Evolutionary conservation across 92 coral and sea anemone species (phyloP), one percentile per base, ranked within the genome.

Genomic region (Metridium senile): DNA sequence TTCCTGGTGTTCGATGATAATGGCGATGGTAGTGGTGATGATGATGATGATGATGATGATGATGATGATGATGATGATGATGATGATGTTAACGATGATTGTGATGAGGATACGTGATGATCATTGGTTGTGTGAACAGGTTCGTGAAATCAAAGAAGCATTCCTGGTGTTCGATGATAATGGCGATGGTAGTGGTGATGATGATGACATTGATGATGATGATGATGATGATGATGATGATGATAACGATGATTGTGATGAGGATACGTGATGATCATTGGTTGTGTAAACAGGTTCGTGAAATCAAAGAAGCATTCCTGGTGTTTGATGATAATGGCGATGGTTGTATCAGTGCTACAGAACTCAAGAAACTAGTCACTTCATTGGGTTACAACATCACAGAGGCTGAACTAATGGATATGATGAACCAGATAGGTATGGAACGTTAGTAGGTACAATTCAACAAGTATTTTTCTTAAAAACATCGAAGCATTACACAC

Each of bases 371-470:
- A 28, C 84, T 94, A 39, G 90, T 94, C 18, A 89, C 97, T 19
- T 91, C 98, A 7, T 86, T 94, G n/a, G 98, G 98, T 9, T 94
- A 94, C 67, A 94, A 94, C 61, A 94, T 94, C 58, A 94, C 98
- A 4, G 98, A 94, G 84, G 98, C 98, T 11, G 98, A 94, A 63
- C 89, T 94, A 11, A 94, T 94, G 98, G 98, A 94, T 74, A 94
- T 94, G 98, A 94, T 94, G 98, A 94, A 94, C 81, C 97, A 94
- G 28, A 94, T 94, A 71, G 98, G 98, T 89, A 76, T 58, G 75
- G n/a, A n/a, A n/a, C n/a, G n/a, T n/a, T n/a, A n/a, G n/a, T n/a
- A n/a, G n/a, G 9, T n/a, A 51, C 22, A 17, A n/a, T n/a, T n/a
- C n/a, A n/a, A n/a, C n/a, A n/a, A n/a, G n/a, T n/a, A n/a, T n/a